phyloP scores from a whole-genome alignment of 2,888 invertebrate species.

The Pimpla rufipes region DNA sequence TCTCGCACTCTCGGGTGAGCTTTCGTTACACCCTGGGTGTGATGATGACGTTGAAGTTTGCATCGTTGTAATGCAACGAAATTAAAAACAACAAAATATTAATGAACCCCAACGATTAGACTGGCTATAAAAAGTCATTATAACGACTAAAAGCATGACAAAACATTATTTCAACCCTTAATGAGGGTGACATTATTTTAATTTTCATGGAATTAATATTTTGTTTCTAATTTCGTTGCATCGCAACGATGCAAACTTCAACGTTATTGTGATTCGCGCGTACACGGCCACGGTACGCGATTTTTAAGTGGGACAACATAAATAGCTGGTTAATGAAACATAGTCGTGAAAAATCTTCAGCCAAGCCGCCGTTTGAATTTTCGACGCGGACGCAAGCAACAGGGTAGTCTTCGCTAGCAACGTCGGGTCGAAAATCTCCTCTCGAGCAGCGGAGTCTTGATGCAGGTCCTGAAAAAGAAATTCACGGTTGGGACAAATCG shows the following conservation, averaged over 20 bases:
- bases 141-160: no score
- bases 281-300: background rate
- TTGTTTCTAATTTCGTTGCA: no score
- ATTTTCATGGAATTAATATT: no score
- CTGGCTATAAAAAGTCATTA: no score
- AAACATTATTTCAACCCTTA: no score
- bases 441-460: constrained; percentile 87
- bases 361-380: constrained; percentile 50
- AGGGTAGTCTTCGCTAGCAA: constrained; percentile 78
- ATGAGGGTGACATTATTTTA: no score
- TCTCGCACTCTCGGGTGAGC: constrained; percentile 7
- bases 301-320: constrained; percentile 25
- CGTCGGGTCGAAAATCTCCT: constrained; percentile 73
- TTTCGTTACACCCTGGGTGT: constrained; percentile 10
- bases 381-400: constrained; percentile 43
- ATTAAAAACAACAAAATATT: no score
- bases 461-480: constrained; percentile 88
- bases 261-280: no score
- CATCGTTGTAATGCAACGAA: no score
- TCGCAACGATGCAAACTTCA: no score
- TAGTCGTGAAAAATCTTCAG: constrained; percentile 46
- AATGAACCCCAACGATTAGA: no score
- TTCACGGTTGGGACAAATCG: constrained; percentile 23
- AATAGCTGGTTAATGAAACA: constrained; percentile 51
- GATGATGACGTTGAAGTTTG: no score